A percentile compares a stretch with the other conserved stretches of the same genome.
phyloP scores from a whole-genome alignment of 2,113 vertebrate species.

The Electrona antarctica region DNA sequence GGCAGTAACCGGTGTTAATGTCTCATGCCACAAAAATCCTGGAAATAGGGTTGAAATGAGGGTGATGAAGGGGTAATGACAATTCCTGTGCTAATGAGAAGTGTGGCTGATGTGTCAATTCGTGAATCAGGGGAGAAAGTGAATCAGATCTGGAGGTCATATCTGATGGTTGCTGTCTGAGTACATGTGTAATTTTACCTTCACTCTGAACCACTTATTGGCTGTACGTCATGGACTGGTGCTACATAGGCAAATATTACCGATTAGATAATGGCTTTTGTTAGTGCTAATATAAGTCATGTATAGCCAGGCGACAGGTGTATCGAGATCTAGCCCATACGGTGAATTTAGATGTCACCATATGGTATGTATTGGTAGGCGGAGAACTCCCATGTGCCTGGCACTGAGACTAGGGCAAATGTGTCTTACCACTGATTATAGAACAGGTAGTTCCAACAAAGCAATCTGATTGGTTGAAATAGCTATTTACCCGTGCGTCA shows the following conservation, averaged over 20 bases:
- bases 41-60: conserved; percentile 54
- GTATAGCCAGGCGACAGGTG: too few relatives aligned
- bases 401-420: too few relatives aligned
- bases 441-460: too few relatives aligned
- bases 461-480: too few relatives aligned
- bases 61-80: conserved; percentile 65
- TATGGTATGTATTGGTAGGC: too few relatives aligned
- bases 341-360: too few relatives aligned
- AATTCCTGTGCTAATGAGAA: conserved; percentile 69
- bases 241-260: conserved; percentile 28
- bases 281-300: too few relatives aligned
- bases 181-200: conserved; percentile 35
- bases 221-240: neutral
- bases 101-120: conserved; percentile 68
- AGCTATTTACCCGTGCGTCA: too few relatives aligned
- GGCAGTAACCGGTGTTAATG: conserved; percentile 58
- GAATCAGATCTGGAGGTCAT: conserved; percentile 64
- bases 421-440: too few relatives aligned
- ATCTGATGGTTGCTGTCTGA: conserved; percentile 46
- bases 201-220: conserved; percentile 62
- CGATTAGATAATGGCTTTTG: neutral
- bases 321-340: too few relatives aligned
- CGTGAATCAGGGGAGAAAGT: conserved; percentile 65
- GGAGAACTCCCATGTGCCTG: too few relatives aligned
- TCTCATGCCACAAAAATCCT: conserved; percentile 2